Base-by-base conservation (phyloP, 2,888 invertebrate genomes). In the Limulus polyphemus region DNA sequence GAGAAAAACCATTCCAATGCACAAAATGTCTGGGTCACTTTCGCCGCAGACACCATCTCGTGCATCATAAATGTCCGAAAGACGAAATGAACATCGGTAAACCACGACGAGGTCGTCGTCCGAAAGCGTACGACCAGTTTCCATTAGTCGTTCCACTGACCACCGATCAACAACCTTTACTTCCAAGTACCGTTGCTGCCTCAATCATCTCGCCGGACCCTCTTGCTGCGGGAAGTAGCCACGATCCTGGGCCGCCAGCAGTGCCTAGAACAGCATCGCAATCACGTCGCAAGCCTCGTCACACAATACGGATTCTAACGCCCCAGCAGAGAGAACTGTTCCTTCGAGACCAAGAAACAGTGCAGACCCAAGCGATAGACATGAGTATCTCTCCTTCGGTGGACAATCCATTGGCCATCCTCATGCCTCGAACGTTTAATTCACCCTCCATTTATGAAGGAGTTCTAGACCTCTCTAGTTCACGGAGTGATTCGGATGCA, bases 1-100 rank as follows among this genome's bases (percentile, higher is more conserved):
- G 90, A 50, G 89, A 90, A 75, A 91, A 91, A 70, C 91, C 91
- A 0, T 91, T 89, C 76, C 83, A 84, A 58, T 92, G 92, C 76
- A 81, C 82, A 10, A 82, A 84, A n/a, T 92, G 91, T 73, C 84
- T 84, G 65, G 83, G 85, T 69, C 82, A 86, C 67, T 92, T 90
- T 78, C 81, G 90, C 46, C 81, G 90, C 71, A 84, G 90, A 76
- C 91, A 91, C 76, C 91, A 91, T 71, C 81, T 90, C 56, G 80
- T 88, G 76, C 88, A 89, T 73, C 87, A 88, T 77, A 88, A 90
- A 72, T 92, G 92, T 73, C 83, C 83, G 17, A 76, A 76, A 32
- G 72, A 72, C 47, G 68, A 66, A 47, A 64, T 60, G 13, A 69
- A 68, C 57, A 55, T 69, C 49, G 70, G 69, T 9, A 71, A 69